Conservation (phyloP, 2,113 vertebrate species). For the Axis porcinus region DNA sequence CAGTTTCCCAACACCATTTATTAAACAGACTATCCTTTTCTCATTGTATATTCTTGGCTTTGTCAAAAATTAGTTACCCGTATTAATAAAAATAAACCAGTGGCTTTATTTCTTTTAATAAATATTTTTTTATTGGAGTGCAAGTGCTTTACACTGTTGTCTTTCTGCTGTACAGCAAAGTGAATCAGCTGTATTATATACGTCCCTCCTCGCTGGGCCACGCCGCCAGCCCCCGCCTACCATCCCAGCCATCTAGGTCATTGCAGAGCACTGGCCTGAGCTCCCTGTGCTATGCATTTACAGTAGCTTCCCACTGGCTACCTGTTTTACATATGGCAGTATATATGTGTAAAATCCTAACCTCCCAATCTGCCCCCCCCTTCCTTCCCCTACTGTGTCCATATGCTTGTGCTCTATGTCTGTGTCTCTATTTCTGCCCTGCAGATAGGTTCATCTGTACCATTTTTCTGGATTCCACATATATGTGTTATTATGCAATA, state of each 20-base stretch:
- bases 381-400: background rate
- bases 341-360: background rate
- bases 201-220: background rate
- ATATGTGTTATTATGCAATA: background rate
- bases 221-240: background rate
- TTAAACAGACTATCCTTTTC: background rate
- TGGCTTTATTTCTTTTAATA: background rate
- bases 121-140: background rate
- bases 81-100: background rate
- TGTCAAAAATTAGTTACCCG: background rate
- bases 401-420: background rate
- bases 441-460: background rate
- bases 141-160: background rate
- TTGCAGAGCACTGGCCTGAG: background rate
- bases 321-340: background rate
- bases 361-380: background rate
- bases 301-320: background rate
- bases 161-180: background rate
- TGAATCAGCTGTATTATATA: background rate
- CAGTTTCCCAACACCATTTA: background rate
- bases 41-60: background rate
- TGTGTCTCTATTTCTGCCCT: background rate
- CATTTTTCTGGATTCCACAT: background rate
- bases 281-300: background rate
- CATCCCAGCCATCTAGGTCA: background rate